Percentiles rank a stretch among this genome's conserved stretches.
Evolutionary conservation across 2,797 vertebrate genomes (phyloP).

Genomic region (Parauchenoglanis ngamensis): DNA sequence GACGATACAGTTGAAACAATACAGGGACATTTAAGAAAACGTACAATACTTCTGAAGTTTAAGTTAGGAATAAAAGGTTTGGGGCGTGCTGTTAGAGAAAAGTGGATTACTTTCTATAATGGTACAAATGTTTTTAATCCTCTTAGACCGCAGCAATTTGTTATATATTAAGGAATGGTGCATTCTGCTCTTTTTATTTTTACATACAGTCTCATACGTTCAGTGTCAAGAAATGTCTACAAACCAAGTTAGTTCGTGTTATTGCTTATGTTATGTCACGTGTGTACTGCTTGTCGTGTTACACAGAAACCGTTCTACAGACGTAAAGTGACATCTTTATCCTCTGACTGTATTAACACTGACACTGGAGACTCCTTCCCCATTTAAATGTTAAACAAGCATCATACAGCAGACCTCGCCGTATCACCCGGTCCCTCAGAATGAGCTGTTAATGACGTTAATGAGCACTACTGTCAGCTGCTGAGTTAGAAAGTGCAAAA

Average conservation of each 20-base stretch:
- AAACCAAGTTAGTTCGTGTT: background rate
- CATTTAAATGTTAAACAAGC: background rate
- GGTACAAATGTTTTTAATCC: background rate
- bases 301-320: too few species aligned
- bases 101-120: background rate
- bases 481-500: background rate
- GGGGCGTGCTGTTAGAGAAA: background rate
- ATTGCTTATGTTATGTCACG: background rate
- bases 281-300: too few species aligned
- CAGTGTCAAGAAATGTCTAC: background rate
- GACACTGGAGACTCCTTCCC: background rate
- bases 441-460: background rate
- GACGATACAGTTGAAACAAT: background rate
- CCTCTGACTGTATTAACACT: background rate
- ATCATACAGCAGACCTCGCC: background rate
- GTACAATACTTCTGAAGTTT: background rate
- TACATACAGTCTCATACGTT: background rate
- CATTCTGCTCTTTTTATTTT: background rate
- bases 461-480: background rate
- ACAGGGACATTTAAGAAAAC: background rate
- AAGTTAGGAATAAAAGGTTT: background rate
- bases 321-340: background rate
- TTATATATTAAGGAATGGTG: background rate
- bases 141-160: background rate
- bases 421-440: background rate